Conservation (phyloP, 1,140 invertebrate genomes). For the Paralvinella palmiformis region DNA sequence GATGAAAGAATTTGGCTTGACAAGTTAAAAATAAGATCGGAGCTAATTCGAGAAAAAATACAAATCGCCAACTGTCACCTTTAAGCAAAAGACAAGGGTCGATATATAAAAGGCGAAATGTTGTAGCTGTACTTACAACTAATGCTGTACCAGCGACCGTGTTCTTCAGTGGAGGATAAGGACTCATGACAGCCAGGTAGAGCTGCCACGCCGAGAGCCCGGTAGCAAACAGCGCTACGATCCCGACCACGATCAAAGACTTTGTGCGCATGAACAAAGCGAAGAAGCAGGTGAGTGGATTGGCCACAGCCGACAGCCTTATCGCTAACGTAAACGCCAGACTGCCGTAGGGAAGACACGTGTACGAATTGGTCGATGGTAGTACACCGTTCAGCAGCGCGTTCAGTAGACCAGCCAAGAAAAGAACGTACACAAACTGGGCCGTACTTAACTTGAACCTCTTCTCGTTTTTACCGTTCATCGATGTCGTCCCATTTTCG, state of each 20-base stretch:
- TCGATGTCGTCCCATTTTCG: no score
- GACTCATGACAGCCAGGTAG: conserved; percentile 66
- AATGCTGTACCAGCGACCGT: conserved; percentile 58
- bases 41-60: no score
- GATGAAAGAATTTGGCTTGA: no score
- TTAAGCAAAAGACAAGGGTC: no score
- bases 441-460: no score
- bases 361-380: conserved; percentile 79
- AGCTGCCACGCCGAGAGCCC: conserved; percentile 62
- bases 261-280: conserved; percentile 67
- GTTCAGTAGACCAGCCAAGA: conserved; percentile 37
- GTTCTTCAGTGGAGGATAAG: conserved; percentile 63
- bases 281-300: conserved; percentile 73
- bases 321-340: conserved; percentile 73
- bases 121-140: conserved; percentile 70
- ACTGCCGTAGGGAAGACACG: conserved; percentile 76
- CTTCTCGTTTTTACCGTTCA: no score
- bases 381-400: conserved; percentile 62
- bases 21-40: no score
- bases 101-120: no score
- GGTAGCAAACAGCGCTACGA: conserved; percentile 54
- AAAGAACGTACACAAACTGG: conserved; percentile 23
- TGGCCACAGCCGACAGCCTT: conserved; percentile 72
- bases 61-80: no score
- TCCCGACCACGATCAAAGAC: conserved; percentile 55